Percentiles rank a stretch among this genome's conserved stretches.
Conservation (phyloP, 2,797 vertebrate genomes). For the Graptemys geographica region DNA sequence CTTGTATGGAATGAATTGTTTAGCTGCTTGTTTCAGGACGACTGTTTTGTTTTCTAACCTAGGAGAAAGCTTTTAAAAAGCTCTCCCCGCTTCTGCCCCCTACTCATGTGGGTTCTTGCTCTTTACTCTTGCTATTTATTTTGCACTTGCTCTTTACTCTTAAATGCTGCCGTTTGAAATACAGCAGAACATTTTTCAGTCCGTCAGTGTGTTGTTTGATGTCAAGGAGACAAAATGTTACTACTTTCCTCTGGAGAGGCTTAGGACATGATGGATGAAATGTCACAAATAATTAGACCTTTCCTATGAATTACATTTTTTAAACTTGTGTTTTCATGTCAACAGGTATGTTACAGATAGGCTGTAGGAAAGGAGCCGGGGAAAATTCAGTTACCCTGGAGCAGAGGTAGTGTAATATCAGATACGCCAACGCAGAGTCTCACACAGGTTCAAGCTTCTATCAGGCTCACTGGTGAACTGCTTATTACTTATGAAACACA, state of each 20-base stretch:
- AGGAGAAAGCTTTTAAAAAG: slow-evolving; percentile 68
- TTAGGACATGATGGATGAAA: slow-evolving; percentile 79
- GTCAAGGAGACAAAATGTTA: slow-evolving; percentile 79
- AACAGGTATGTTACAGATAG: slow-evolving; percentile 69
- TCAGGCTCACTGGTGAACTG: not conserved
- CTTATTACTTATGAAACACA: not conserved
- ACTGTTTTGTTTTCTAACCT: slow-evolving; percentile 52
- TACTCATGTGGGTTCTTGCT: slow-evolving; percentile 68
- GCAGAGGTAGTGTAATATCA: slow-evolving; percentile 43
- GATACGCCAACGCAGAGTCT: slow-evolving; percentile 4
- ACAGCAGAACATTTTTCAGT: slow-evolving; percentile 75
- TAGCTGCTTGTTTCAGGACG: slow-evolving; percentile 50
- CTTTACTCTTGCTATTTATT: slow-evolving; percentile 75
- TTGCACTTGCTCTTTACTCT: slow-evolving; percentile 72
- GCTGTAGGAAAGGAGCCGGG: slow-evolving; percentile 51
- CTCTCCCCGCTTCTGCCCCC: slow-evolving; percentile 58
- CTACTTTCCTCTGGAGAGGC: slow-evolving; percentile 74
- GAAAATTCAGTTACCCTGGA: slow-evolving; percentile 59
- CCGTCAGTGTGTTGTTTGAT: slow-evolving; percentile 75
- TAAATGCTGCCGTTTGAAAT: slow-evolving; percentile 75
- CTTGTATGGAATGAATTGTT: not conserved
- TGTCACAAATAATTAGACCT: slow-evolving; percentile 81
- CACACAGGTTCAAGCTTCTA: not conserved
- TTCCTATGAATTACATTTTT: slow-evolving; percentile 73
- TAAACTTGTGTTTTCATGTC: slow-evolving; percentile 69